Evolutionary conservation across 2,113 vertebrate genomes (phyloP).

Genomic region (Tragelaphus scriptus): DNA sequence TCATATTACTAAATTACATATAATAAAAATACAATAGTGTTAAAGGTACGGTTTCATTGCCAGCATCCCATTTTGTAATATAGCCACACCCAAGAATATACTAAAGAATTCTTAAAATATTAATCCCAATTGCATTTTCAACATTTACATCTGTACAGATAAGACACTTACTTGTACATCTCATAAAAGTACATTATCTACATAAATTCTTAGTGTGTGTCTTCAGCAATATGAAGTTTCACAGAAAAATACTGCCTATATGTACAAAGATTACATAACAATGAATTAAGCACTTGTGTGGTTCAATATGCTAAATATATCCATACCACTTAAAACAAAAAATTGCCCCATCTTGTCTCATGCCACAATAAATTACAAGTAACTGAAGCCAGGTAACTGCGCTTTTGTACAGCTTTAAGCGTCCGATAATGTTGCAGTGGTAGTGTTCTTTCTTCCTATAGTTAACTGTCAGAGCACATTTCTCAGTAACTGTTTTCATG

Average conservation of each 20-base stretch:
- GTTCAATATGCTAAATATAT: conserved; percentile 79
- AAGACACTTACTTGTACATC: conserved; percentile 86
- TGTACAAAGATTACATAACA: conserved; percentile 98
- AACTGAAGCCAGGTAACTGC: conserved; percentile 64
- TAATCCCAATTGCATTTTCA: conserved; percentile 77
- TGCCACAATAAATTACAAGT: conserved; percentile 90
- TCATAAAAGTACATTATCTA: conserved; percentile 87
- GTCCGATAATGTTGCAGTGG: conserved; percentile 69
- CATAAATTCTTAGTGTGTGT: conserved; percentile 85
- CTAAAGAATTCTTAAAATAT: conserved; percentile 79
- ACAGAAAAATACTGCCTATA: conserved; percentile 91
- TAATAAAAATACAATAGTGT: conserved; percentile 88
- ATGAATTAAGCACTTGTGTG: conserved; percentile 92
- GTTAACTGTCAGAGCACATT: conserved; percentile 4
- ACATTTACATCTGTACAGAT: conserved; percentile 89
- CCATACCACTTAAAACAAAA: conserved; percentile 81
- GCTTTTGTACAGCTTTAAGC: conserved; percentile 74
- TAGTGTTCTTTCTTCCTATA: conserved; percentile 60
- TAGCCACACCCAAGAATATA: conserved; percentile 73
- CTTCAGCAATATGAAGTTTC: conserved; percentile 79
- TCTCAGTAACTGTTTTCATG: conserved; percentile 99
- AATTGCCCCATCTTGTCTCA: conserved; percentile 78
- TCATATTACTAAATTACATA: conserved; percentile 84
- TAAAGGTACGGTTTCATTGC: conserved; percentile 78
- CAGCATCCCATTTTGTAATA: conserved; percentile 78